Conservation (phyloP, 1,140 invertebrate genomes). For the Pseudomyrmex flavicornis region DNA sequence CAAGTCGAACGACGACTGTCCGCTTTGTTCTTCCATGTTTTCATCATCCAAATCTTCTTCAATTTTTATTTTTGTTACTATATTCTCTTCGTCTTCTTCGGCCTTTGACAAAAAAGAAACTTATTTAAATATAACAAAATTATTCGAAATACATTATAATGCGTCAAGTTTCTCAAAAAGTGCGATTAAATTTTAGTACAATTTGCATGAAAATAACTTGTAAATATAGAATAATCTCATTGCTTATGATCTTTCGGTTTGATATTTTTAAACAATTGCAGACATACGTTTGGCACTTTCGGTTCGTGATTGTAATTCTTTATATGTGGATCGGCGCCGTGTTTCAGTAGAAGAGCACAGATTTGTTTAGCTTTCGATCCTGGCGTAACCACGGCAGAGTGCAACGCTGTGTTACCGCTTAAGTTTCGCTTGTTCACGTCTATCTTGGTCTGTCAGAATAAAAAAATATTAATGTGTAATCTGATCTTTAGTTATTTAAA, state of each 20-base stretch:
- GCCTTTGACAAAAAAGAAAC: conserved; percentile 53
- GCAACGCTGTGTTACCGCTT: conserved; percentile 81
- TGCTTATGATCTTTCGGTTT: too few species aligned
- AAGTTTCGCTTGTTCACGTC: conserved; percentile 79
- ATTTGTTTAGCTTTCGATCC: conserved; percentile 77
- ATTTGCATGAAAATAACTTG: too few species aligned
- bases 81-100: background rate
- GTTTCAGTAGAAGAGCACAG: conserved; percentile 74
- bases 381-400: conserved; percentile 78
- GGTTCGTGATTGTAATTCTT: conserved; percentile 72
- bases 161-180: too few species aligned
- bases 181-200: too few species aligned
- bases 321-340: conserved; percentile 78
- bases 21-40: conserved; percentile 57
- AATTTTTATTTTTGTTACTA: conserved; percentile 40
- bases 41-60: conserved; percentile 73
- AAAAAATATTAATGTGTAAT: conserved; percentile 17
- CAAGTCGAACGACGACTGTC: conserved; percentile 79
- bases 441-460: conserved; percentile 76
- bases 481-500: conserved; percentile 1
- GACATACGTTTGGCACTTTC: conserved; percentile 12
- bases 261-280: background rate
- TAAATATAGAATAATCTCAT: background rate
- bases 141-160: too few species aligned
- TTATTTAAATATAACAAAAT: background rate